Base-by-base conservation (phyloP, 2,113 vertebrate genomes). In the Anas platyrhynchos region DNA sequence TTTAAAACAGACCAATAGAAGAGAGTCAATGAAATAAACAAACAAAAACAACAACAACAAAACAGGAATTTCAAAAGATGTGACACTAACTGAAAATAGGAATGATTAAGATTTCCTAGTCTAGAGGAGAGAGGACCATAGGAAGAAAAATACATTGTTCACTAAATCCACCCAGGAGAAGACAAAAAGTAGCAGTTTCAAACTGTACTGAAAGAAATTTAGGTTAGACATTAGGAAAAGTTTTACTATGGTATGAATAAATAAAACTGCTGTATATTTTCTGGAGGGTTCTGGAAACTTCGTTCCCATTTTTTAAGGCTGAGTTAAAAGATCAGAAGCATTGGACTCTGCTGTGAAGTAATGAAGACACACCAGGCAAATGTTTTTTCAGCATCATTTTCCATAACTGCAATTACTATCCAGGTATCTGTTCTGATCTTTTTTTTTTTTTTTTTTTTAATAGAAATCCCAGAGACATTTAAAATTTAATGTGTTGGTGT, bases 401-500 rank as follows among this genome's bases (percentile, higher is more conserved):
- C 46, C 69, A 1, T 72, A 89, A 69, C 58, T 82, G 61, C 38
- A 88, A 65, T 78, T 80, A 78, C 61, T 75, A 67, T 34, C 20
- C 65, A 80, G 58, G 6, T 93, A 88, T 5, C 72, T 94, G 32
- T 86, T 91, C 46, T 52, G 56, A 75, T 83, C 22, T 23, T 46
- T 0, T 41, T 41, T 11, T 41, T 41, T 43, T 87, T 90, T 78
- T 18, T n/a, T 89, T 90, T 78, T 18, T 66, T 41, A 15, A 72
- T 41, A 78, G 31, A 84, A 86, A 91, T 91, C 54, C 43, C 83
- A 86, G n/a, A 71, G 76, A 85, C 36, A 86, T 72, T 95, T 59
- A 79, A 84, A 61, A 87, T 87, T 67, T 52, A 72, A 82, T 62
- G 50, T 76, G 43, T 54, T 89, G 84, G 41, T 83, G 72, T 76